These are phyloP conservation scores for Himalopsyche tibetana DNA, from an alignment of 2,888 invertebrate species.

Conservation along the genomic window DNA sequence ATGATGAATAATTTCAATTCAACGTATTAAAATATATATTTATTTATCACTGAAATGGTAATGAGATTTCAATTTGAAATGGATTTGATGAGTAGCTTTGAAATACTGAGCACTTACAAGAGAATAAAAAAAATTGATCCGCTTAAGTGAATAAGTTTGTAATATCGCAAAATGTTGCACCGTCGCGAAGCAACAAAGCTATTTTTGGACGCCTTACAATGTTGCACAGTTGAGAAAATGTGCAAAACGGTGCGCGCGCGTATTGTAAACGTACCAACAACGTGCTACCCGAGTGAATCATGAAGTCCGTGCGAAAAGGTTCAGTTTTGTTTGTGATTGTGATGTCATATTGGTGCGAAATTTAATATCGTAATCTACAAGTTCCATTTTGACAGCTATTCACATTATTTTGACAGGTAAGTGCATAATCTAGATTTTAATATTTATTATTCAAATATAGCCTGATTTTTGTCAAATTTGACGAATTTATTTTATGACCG, in stretches of 20 bases:
- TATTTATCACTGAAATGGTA: too few relatives aligned
- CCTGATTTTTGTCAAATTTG: background rate
- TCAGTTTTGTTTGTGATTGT: slow-evolving; percentile 31
- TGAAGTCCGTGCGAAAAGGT: slow-evolving; percentile 39
- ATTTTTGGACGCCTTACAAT: background rate
- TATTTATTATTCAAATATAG: background rate
- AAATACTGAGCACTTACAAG: too few relatives aligned
- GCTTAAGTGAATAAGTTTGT: too few relatives aligned
- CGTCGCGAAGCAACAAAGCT: background rate
- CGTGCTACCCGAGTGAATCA: slow-evolving; percentile 33
- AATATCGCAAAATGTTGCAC: background rate
- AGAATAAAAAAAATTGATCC: too few relatives aligned
- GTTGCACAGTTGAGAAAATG: background rate
- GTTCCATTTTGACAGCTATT: background rate
- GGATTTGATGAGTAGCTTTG: too few relatives aligned
- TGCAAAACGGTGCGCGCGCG: slow-evolving; percentile 32
- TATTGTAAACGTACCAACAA: slow-evolving; percentile 34
- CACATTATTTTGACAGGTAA: slow-evolving; percentile 24
- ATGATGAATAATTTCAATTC: too few relatives aligned
- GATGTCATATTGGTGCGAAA: slow-evolving; percentile 19
- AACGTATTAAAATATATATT: too few relatives aligned
- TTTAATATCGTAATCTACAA: slow-evolving; percentile 11
- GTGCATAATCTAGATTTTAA: background rate
- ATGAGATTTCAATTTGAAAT: too few relatives aligned
- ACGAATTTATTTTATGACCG: background rate